Evolutionary conservation across 1,140 invertebrate genomes (phyloP).

Genomic region (Drosophila athabasca): DNA sequence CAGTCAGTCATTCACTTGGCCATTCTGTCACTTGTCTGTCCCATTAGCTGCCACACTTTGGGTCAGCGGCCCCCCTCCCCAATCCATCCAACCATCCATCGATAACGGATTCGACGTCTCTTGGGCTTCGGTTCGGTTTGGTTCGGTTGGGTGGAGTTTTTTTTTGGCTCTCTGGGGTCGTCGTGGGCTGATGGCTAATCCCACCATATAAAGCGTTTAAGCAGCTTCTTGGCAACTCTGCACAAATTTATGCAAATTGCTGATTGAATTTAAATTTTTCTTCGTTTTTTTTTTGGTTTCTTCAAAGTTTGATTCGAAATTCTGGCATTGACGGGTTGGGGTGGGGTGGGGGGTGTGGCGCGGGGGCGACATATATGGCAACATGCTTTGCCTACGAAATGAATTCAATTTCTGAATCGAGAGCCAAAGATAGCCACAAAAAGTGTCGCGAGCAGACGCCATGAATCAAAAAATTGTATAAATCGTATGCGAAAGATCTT

Average conservation of each 20-base stretch:
- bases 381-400: conserved; percentile 72
- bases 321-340: conserved; percentile 48
- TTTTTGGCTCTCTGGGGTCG: not conserved
- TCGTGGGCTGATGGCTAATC: conserved; percentile 56
- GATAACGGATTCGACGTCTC: conserved; percentile 44
- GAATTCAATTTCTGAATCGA: conserved; percentile 42
- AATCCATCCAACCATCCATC: too few species aligned
- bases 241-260: conserved; percentile 75
- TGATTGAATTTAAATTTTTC: conserved; percentile 70
- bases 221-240: conserved; percentile 57
- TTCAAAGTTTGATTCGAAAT: conserved; percentile 42
- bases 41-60: conserved; percentile 71
- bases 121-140: too few species aligned
- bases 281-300: not conserved
- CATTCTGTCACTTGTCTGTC: conserved; percentile 75
- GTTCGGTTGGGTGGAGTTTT: too few species aligned
- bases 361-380: conserved; percentile 60
- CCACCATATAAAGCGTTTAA: conserved; percentile 50
- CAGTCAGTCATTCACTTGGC: conserved; percentile 58
- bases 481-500: conserved; percentile 74
- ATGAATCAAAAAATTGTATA: conserved; percentile 79
- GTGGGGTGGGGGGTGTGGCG: too few species aligned
- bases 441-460: conserved; percentile 40
- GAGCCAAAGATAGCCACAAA: conserved; percentile 35
- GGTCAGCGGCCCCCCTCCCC: conserved; percentile 49